Conservation (phyloP, 2,888 invertebrate genomes). For the Galeopsomyia nigrocyanea region DNA sequence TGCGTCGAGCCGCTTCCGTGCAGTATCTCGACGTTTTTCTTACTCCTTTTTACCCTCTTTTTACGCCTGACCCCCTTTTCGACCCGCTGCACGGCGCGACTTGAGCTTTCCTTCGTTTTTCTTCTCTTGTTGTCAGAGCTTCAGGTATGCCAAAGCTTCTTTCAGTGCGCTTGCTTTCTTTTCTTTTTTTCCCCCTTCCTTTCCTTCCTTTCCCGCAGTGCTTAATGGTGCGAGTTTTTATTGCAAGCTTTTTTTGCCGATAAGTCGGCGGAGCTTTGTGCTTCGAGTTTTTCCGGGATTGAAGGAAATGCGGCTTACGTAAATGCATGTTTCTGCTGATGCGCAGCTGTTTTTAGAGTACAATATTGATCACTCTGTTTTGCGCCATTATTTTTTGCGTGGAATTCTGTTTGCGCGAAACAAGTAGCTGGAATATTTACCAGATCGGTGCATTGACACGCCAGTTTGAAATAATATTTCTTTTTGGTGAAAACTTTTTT, state of each 20-base stretch:
- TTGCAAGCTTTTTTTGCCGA: too few species aligned
- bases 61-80: conserved; percentile 11
- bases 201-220: neutral
- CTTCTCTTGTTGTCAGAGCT: neutral
- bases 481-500: too few species aligned
- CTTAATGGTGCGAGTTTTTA: too few species aligned
- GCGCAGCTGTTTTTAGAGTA: too few species aligned
- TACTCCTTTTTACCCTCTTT: neutral
- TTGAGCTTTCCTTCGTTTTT: conserved; percentile 1
- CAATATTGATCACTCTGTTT: too few species aligned
- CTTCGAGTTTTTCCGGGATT: neutral
- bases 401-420: too few species aligned
- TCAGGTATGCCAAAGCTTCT: conserved; percentile 27
- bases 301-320: conserved; percentile 21
- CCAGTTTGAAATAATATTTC: too few species aligned
- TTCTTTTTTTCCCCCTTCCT: neutral
- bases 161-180: neutral
- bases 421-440: too few species aligned
- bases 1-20: conserved; percentile 47
- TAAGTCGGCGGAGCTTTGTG: too few species aligned
- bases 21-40: neutral
- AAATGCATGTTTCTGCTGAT: conserved; percentile 1
- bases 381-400: too few species aligned
- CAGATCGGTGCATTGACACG: too few species aligned
- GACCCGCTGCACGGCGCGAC: neutral